phyloP scores from a whole-genome alignment of 2,113 vertebrate genomes.

The Tringa solitaria region DNA sequence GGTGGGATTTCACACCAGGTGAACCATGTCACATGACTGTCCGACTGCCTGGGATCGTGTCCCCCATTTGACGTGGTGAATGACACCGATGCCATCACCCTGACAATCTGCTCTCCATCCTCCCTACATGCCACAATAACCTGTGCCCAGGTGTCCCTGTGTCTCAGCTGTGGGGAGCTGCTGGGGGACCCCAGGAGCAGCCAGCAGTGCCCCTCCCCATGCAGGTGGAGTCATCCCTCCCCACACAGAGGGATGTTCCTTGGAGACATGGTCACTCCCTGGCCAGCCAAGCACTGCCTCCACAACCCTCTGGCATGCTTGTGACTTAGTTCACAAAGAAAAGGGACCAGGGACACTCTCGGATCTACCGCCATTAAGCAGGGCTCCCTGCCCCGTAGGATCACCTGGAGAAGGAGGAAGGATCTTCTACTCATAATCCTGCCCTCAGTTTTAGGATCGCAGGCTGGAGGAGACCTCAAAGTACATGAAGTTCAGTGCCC shows the following conservation, averaged over 20 bases:
- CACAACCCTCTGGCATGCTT: neutral
- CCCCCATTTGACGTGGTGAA: neutral
- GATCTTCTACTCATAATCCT: neutral
- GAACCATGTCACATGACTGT: accelerated
- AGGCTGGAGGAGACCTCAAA: neutral
- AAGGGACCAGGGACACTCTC: neutral
- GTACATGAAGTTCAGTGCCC: neutral
- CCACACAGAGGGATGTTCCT: neutral
- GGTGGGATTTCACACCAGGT: neutral
- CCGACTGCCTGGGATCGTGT: accelerated
- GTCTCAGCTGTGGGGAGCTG: neutral
- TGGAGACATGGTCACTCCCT: neutral
- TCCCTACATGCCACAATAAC: neutral
- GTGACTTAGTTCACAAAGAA: neutral
- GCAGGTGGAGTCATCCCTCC: neutral
- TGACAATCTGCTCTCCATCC: neutral
- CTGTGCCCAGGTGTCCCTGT: accelerated
- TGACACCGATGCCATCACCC: neutral
- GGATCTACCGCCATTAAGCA: neutral
- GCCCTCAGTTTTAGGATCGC: accelerated
- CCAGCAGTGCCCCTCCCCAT: neutral
- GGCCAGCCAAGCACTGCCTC: neutral
- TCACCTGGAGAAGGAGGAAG: neutral
- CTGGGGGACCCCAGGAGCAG: neutral
- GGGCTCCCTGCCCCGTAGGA: accelerated